Evolutionary conservation across 2,113 vertebrate genomes (phyloP).

Genomic region (Psittacula cyanocephala): DNA sequence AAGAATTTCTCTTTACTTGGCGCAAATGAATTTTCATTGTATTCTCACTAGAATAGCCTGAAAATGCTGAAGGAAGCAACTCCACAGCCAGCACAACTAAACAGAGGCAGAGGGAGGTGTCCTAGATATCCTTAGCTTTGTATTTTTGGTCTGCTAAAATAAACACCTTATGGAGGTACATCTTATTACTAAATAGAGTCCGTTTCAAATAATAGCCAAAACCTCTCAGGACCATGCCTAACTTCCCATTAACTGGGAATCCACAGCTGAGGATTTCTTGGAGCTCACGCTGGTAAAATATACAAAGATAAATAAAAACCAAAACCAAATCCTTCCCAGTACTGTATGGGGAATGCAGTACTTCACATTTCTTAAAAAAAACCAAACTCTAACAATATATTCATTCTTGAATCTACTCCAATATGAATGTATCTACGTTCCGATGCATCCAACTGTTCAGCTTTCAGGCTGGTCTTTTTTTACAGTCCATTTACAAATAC

Average conservation of each 20-base stretch:
- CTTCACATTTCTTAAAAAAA: not conserved
- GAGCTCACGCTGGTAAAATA: not conserved
- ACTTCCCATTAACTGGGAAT: not conserved
- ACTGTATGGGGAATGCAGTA: not conserved
- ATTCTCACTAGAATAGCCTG: not conserved
- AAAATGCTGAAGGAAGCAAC: not conserved
- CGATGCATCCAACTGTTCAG: slow-evolving; percentile 9
- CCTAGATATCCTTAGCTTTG: not conserved
- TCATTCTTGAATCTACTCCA: not conserved
- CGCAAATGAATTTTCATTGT: not conserved
- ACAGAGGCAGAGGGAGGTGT: not conserved
- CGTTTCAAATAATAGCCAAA: not conserved
- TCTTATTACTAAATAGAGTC: not conserved
- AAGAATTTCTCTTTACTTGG: not conserved
- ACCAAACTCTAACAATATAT: not conserved
- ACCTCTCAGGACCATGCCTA: not conserved
- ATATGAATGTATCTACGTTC: not conserved
- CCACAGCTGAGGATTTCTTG: not conserved
- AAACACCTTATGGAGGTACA: not conserved
- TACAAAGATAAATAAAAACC: not conserved
- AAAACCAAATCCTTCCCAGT: not conserved
- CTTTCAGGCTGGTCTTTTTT: slow-evolving; percentile 58
- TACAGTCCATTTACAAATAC: not conserved
- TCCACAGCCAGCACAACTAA: not conserved
- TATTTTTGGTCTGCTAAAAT: not conserved